These are phyloP conservation scores for Temnothorax longispinosus DNA, from an alignment of 1,140 invertebrate genomes.

Conservation along the genomic window DNA sequence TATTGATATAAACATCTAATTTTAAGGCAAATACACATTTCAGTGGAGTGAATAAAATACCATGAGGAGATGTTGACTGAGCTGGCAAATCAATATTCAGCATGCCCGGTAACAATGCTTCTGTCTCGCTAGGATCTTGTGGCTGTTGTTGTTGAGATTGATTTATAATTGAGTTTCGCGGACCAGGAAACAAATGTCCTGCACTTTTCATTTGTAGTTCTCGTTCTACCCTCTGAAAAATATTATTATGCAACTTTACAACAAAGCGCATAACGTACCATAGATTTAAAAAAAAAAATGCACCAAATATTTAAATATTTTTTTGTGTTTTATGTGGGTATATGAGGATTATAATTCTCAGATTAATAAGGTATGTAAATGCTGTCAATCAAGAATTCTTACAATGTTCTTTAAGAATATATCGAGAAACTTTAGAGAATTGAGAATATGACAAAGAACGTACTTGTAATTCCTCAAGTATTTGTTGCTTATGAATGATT, in stretches of 20 bases:
- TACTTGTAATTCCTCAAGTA: conserved; percentile 92
- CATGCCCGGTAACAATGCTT: conserved; percentile 79
- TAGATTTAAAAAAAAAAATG: not conserved
- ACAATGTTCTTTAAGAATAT: not conserved
- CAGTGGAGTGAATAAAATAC: conserved; percentile 7
- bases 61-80: conserved; percentile 71
- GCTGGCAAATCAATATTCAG: conserved; percentile 78
- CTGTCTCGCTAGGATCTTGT: conserved; percentile 76
- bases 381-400: not conserved
- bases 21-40: not conserved
- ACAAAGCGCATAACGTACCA: conserved; percentile 44
- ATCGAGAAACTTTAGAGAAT: not conserved
- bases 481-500: conserved; percentile 91
- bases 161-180: conserved; percentile 62
- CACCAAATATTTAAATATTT: not conserved
- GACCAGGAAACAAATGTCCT: conserved; percentile 83
- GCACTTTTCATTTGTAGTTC: conserved; percentile 90
- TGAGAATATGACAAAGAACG: conserved; percentile 46
- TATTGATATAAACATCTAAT: conserved; percentile 24
- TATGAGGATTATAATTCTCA: not conserved
- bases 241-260: not conserved
- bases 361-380: not conserved
- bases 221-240: conserved; percentile 89
- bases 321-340: not conserved
- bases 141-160: conserved; percentile 75